Conservation (phyloP, 2,888 invertebrate species). For the Nudaria mundana region DNA sequence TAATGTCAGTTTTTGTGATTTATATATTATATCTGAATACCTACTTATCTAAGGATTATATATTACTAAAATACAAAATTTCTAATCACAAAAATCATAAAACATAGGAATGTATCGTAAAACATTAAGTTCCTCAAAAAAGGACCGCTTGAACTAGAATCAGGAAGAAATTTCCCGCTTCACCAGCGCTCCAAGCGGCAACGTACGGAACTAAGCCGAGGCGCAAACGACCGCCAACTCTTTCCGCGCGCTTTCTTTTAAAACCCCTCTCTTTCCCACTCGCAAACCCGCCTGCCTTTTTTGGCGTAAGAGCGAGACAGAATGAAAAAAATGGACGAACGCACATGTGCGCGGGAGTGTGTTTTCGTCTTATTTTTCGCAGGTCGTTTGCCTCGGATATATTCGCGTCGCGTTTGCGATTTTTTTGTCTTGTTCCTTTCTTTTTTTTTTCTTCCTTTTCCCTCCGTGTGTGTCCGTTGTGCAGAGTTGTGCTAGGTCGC, state of each 20-base stretch:
- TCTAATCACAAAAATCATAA: slow-evolving; percentile 8
- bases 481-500: slow-evolving; percentile 70
- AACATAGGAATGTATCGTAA: slow-evolving; percentile 23
- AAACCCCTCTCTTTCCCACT: slow-evolving; percentile 55
- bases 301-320: slow-evolving; percentile 66
- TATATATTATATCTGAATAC: too few relatives aligned
- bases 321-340: slow-evolving; percentile 72
- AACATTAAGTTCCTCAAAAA: slow-evolving; percentile 45
- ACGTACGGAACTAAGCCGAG: slow-evolving; percentile 58
- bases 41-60: too few relatives aligned
- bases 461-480: slow-evolving; percentile 61
- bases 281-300: slow-evolving; percentile 44
- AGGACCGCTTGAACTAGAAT: slow-evolving; percentile 50
- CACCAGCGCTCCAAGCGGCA: slow-evolving; percentile 59
- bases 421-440: slow-evolving; percentile 44
- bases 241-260: slow-evolving; percentile 75
- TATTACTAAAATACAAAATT: too few relatives aligned
- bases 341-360: slow-evolving; percentile 74
- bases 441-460: slow-evolving; percentile 57
- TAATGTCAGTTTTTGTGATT: too few relatives aligned
- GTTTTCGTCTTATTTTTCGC: slow-evolving; percentile 77
- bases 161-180: slow-evolving; percentile 72
- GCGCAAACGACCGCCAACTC: slow-evolving; percentile 66
- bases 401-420: slow-evolving; percentile 56
- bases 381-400: slow-evolving; percentile 73